Percentiles rank a stretch among this genome's conserved stretches.
Conservation (phyloP, 2,888 invertebrate species). For the Agonopterix arenella region DNA sequence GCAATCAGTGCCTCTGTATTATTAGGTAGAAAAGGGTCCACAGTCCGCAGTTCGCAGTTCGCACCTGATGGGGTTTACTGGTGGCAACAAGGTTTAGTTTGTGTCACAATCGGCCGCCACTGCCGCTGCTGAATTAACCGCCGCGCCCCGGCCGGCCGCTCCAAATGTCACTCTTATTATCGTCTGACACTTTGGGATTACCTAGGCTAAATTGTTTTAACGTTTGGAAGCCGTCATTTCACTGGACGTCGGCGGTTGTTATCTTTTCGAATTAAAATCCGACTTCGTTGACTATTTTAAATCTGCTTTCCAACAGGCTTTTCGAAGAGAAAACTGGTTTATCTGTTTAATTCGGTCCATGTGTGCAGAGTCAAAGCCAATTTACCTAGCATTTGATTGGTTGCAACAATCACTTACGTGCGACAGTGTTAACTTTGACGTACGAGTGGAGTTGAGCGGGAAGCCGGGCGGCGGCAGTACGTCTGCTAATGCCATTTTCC, state of each 20-base stretch:
- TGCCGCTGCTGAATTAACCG: constrained; percentile 69
- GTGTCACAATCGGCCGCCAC: constrained; percentile 66
- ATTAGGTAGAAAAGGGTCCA: constrained; percentile 40
- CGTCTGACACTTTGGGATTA: constrained; percentile 72
- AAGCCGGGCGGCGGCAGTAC: constrained; percentile 41
- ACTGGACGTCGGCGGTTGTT: constrained; percentile 54
- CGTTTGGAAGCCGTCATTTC: constrained; percentile 57
- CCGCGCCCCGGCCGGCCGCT: constrained; percentile 48
- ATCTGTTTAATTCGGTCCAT: constrained; percentile 39
- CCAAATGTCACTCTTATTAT: constrained; percentile 76
- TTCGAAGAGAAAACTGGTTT: constrained; percentile 34
- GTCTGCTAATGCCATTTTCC: constrained; percentile 72
- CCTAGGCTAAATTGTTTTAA: constrained; percentile 73
- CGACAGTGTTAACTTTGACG: constrained; percentile 64
- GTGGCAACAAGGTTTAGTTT: constrained; percentile 67
- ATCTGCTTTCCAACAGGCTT: constrained; percentile 10
- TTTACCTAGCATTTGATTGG: constrained; percentile 62
- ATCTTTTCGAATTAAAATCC: constrained; percentile 59
- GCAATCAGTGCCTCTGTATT: constrained; percentile 24
- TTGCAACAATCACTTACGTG: constrained; percentile 68
- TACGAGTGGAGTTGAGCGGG: constrained; percentile 61
- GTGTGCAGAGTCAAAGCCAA: constrained; percentile 38
- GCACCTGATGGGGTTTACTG: constrained; percentile 68
- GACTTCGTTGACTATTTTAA: constrained; percentile 15
- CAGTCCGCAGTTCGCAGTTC: constrained; percentile 17